These are phyloP conservation scores for Nephila pilipes DNA, from an alignment of 1,140 invertebrate species.

Conservation along the genomic window DNA sequence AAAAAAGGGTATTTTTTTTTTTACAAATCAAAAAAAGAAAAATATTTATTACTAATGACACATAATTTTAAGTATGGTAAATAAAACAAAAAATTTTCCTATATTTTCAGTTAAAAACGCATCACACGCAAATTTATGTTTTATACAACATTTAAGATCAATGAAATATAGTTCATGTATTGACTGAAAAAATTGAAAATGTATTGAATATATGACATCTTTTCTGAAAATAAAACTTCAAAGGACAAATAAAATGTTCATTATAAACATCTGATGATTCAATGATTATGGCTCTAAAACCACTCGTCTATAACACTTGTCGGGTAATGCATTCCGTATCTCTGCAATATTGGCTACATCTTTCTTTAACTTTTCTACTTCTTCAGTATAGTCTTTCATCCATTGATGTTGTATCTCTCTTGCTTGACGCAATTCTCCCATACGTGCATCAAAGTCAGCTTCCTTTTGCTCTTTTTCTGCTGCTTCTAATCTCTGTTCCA, in stretches of 20 bases:
- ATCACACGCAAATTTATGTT: too few species aligned
- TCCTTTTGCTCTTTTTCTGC: constrained; percentile 88
- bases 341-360: constrained; percentile 94
- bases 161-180: too few species aligned
- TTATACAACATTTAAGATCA: too few species aligned
- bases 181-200: background rate
- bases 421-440: constrained; percentile 87
- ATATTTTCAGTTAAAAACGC: too few species aligned
- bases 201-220: background rate
- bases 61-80: too few species aligned
- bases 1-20: background rate
- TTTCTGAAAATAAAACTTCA: constrained; percentile 3
- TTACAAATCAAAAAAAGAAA: background rate
- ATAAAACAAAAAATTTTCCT: too few species aligned
- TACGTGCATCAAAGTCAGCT: constrained; percentile 89
- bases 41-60: too few species aligned
- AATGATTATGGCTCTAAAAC: constrained; percentile 81
- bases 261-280: background rate
- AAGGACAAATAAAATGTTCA: background rate
- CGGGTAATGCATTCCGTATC: constrained; percentile 90
- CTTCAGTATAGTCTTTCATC: constrained; percentile 91
- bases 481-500: constrained; percentile 88
- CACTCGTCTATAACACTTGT: constrained; percentile 88
- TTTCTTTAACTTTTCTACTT: constrained; percentile 86
- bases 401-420: constrained; percentile 88